Conservation (phyloP, 2,888 invertebrate species). For the Acanthosoma haemorrhoidale region DNA sequence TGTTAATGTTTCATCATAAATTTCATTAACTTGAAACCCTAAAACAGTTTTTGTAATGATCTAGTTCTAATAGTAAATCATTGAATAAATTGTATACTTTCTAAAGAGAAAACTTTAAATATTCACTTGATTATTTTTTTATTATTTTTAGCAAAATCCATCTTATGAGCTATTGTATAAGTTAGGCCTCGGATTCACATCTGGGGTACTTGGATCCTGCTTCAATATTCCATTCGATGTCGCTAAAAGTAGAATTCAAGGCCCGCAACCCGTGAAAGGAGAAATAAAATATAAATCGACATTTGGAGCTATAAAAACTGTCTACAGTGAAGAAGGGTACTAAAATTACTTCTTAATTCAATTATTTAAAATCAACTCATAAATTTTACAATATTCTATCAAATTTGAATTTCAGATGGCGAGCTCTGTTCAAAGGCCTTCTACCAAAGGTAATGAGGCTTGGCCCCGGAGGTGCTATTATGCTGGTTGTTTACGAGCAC, state of each 20-base stretch:
- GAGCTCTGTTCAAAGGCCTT: conserved; percentile 86
- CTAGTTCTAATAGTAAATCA: too few relatives aligned
- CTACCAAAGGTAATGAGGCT: conserved; percentile 84
- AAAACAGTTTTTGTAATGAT: too few relatives aligned
- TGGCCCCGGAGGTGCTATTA: conserved; percentile 92
- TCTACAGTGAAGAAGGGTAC: conserved; percentile 86
- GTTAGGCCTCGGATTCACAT: conserved; percentile 76
- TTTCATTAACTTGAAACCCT: too few relatives aligned
- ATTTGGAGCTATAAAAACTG: conserved; percentile 61
- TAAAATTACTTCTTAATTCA: conserved; percentile 39
- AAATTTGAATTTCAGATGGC: conserved; percentile 60
- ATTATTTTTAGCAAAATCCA: conserved; percentile 56
- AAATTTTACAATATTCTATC: neutral
- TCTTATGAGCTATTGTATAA: conserved; percentile 66
- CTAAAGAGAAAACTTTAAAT: too few relatives aligned
- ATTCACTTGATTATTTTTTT: too few relatives aligned
- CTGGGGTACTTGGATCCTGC: conserved; percentile 80
- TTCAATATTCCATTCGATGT: conserved; percentile 94
- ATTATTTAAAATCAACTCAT: neutral
- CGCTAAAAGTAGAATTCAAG: conserved; percentile 91
- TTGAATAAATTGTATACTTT: too few relatives aligned
- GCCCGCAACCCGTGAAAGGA: conserved; percentile 71
- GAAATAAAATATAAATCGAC: conserved; percentile 74
- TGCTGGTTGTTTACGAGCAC: conserved; percentile 88
- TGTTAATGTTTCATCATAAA: too few relatives aligned